Percentiles rank a stretch among this genome's conserved stretches.
Conservation (phyloP, 1,140 invertebrate species). For the Ptiloglossa arizonensis region DNA sequence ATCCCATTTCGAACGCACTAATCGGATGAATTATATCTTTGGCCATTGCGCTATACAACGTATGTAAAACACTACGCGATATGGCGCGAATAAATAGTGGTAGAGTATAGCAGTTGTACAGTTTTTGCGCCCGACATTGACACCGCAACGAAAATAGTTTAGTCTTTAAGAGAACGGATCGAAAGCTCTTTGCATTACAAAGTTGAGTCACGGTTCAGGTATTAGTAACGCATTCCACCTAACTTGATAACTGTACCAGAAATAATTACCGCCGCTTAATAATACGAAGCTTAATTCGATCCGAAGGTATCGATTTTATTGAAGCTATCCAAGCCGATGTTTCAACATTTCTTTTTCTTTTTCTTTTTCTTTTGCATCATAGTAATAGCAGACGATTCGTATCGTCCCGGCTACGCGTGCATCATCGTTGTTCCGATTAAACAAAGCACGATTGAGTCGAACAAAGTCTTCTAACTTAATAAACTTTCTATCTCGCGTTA, state of each 20-base stretch:
- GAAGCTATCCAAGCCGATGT: not conserved
- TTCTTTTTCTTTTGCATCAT: no score
- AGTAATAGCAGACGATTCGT: not conserved
- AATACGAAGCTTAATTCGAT: no score
- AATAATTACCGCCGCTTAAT: no score
- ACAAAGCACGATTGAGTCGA: slow-evolving; percentile 6
- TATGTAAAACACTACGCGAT: not conserved
- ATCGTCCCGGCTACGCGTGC: not conserved
- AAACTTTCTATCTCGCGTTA: not conserved
- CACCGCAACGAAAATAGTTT: not conserved
- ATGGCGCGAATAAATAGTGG: not conserved
- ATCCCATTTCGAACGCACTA: slow-evolving; percentile 1
- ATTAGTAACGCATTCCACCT: not conserved
- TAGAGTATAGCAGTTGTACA: not conserved
- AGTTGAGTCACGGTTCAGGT: not conserved
- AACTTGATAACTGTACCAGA: not conserved
- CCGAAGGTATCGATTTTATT: no score
- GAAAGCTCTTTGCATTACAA: not conserved
- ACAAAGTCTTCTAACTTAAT: not conserved
- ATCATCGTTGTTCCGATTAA: not conserved
- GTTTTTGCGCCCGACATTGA: not conserved
- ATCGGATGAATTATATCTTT: slow-evolving; percentile 11
- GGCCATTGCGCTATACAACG: not conserved
- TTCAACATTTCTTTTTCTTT: no score
- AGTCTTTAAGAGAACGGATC: not conserved